phyloP scores from a whole-genome alignment of 2,888 invertebrate species.

The Scaptomyza flava region DNA sequence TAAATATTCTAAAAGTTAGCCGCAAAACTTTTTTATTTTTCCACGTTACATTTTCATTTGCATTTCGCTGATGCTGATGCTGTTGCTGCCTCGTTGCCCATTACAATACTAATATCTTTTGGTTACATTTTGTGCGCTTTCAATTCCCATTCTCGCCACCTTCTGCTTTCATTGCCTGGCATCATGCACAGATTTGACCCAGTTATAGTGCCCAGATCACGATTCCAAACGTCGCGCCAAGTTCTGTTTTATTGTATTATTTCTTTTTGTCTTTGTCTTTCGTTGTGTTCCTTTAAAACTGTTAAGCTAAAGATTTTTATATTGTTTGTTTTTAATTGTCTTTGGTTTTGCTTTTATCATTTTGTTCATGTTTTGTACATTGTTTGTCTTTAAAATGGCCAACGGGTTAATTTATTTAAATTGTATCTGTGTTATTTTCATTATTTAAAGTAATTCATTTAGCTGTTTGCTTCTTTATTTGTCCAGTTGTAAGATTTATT shows the following conservation, averaged over 20 bases:
- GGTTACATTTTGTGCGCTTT: conserved; percentile 48
- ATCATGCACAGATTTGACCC: conserved; percentile 67
- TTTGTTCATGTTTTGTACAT: conserved; percentile 16
- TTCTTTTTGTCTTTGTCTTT: conserved; percentile 25
- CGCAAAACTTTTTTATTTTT: conserved; percentile 26
- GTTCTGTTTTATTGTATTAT: conserved; percentile 16
- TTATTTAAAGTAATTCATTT: conserved; percentile 47
- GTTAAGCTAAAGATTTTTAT: conserved; percentile 11
- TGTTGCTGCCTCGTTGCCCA: conserved; percentile 7
- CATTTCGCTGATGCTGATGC: conserved; percentile 27
- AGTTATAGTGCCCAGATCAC: conserved; percentile 61
- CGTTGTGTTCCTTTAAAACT: conserved; percentile 13
- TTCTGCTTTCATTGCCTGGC: conserved; percentile 24
- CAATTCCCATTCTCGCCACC: conserved; percentile 41
- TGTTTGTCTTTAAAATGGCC: conserved; percentile 39
- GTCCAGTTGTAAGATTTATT: conserved; percentile 21
- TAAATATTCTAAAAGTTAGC: conserved; percentile 46
- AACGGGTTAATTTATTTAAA: conserved; percentile 41
- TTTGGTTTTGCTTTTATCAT: conserved; percentile 43
- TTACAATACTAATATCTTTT: conserved; percentile 49
- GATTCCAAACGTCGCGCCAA: conserved; percentile 40
- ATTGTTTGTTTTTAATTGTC: conserved; percentile 45
- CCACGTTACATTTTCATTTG: conserved; percentile 42
- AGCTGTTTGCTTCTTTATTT: conserved; percentile 13
- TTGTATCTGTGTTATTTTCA: conserved; percentile 44